phyloP scores from a whole-genome alignment of 2,888 invertebrate genomes.

The Hyposoter dolosus region DNA sequence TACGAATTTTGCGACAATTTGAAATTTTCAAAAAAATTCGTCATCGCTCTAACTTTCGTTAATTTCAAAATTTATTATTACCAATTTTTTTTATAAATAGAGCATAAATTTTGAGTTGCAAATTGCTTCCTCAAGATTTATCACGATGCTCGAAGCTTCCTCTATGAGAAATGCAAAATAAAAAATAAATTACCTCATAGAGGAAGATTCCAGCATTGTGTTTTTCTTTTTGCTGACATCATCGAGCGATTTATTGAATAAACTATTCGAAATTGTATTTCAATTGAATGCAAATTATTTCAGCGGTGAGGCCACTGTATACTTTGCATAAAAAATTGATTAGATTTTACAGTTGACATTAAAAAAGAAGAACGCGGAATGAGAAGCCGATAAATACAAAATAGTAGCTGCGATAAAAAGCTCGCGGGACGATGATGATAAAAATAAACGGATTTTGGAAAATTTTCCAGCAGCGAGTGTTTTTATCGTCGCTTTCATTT shows the following conservation, averaged over 20 bases:
- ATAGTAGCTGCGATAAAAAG: constrained; percentile 56
- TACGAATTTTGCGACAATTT: no score
- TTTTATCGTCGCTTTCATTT: constrained; percentile 34
- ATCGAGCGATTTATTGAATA: neutral
- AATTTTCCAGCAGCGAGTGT: neutral
- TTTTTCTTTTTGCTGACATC: neutral
- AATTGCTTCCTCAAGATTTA: no score
- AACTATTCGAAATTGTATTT: neutral
- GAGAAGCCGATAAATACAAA: constrained; percentile 22
- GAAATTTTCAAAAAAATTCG: no score
- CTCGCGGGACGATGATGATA: constrained; percentile 54
- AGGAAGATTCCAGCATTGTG: no score
- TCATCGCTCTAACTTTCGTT: no score
- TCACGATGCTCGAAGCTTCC: no score
- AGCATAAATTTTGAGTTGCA: no score
- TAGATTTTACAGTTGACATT: constrained; percentile 9
- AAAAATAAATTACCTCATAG: no score
- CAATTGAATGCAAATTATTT: neutral
- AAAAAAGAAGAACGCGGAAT: neutral
- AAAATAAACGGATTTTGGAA: constrained; percentile 18
- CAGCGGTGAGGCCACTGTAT: neutral
- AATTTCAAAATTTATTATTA: no score
- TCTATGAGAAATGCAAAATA: no score
- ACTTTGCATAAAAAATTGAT: constrained; percentile 6
- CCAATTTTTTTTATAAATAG: no score